Conservation (phyloP, 2,113 vertebrate species). For the Rhinichthys klamathensis region DNA sequence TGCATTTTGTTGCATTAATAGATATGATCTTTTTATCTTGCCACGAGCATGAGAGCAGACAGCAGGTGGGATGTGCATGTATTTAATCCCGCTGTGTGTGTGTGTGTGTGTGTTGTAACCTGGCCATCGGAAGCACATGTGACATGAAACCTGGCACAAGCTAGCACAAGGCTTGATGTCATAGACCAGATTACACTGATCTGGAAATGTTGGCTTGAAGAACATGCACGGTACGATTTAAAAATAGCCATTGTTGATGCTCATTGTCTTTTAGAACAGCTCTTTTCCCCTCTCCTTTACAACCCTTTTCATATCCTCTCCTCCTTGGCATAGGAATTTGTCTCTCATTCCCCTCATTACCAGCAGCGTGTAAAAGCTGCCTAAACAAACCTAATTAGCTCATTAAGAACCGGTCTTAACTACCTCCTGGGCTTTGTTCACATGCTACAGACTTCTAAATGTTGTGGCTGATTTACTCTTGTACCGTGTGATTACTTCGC, state of each 20-base stretch:
- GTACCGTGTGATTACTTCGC: slow-evolving; percentile 40
- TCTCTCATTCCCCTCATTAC: slow-evolving; percentile 39
- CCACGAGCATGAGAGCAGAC: background rate
- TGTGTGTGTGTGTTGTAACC: background rate
- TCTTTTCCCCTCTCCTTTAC: background rate
- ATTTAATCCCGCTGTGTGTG: background rate
- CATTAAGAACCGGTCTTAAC: slow-evolving; percentile 43
- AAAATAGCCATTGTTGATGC: background rate
- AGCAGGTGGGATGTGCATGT: background rate
- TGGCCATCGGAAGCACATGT: slow-evolving; percentile 11
- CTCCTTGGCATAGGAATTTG: slow-evolving; percentile 13
- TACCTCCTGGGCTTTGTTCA: slow-evolving; percentile 43
- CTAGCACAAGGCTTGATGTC: background rate
- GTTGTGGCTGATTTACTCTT: slow-evolving; percentile 45
- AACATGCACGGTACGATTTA: background rate
- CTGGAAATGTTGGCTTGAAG: background rate
- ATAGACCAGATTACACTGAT: background rate
- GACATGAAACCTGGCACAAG: slow-evolving; percentile 5
- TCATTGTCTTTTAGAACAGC: background rate
- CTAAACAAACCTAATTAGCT: slow-evolving; percentile 52
- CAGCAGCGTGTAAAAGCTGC: slow-evolving; percentile 36
- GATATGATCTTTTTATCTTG: slow-evolving; percentile 21
- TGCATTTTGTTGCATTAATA: slow-evolving; percentile 29
- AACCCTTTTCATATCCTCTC: background rate
- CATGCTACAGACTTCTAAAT: slow-evolving; percentile 38